A percentile compares a stretch with the other conserved stretches of the same genome.
Evolutionary conservation across 2,888 invertebrate genomes (phyloP).

Genomic region (Macrosiphum euphorbiae): DNA sequence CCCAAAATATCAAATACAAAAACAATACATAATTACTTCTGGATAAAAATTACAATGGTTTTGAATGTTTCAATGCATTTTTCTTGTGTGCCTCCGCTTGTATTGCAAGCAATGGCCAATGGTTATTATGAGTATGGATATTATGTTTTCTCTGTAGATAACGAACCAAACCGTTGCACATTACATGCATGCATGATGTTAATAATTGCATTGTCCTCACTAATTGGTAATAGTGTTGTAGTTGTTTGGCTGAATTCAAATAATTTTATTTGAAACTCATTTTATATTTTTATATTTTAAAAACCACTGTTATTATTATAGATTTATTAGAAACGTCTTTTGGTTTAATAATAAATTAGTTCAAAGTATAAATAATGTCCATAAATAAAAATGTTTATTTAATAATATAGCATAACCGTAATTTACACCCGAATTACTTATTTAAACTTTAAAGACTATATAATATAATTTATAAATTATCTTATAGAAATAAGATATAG

Average conservation of each 20-base stretch:
- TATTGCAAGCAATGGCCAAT: neutral
- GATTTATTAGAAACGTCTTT: neutral
- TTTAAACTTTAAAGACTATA: no score
- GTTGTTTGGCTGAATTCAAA: neutral
- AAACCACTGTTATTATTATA: neutral
- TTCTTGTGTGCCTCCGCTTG: neutral
- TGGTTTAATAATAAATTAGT: neutral
- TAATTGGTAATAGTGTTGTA: no score
- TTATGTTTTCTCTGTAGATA: neutral
- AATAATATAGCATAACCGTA: neutral
- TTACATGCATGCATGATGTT: conserved; percentile 13
- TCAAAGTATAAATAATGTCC: neutral
- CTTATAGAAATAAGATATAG: no score
- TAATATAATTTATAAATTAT: no score
- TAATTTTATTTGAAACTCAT: neutral
- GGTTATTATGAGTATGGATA: neutral
- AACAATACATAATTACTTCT: neutral
- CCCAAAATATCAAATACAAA: neutral
- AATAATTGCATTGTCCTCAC: neutral
- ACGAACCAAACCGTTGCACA: neutral
- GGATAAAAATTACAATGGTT: neutral
- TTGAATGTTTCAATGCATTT: neutral
- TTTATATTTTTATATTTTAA: neutral
- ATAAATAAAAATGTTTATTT: neutral
- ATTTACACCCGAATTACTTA: no score